Percentiles rank a stretch among this genome's conserved stretches.
Conservation (phyloP, 2,888 invertebrate genomes). For the Coleophora flavipennella region DNA sequence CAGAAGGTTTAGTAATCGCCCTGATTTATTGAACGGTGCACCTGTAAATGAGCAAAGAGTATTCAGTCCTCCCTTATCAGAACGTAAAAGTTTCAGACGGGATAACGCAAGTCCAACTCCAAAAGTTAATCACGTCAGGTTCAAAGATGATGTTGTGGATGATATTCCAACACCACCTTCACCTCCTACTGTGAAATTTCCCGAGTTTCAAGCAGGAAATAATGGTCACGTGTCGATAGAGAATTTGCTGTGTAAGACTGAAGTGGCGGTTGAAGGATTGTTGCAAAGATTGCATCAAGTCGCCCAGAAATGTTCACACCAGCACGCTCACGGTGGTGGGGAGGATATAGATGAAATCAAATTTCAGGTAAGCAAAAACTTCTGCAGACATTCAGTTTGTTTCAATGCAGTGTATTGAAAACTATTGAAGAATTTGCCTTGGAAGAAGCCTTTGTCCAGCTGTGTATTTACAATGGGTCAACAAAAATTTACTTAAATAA, state of each 20-base stretch:
- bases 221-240: constrained; percentile 75
- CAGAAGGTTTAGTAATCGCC: constrained; percentile 58
- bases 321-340: constrained; percentile 83
- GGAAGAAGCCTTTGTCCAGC: too few species aligned
- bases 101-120: constrained; percentile 47
- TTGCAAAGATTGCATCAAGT: constrained; percentile 79
- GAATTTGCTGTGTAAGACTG: constrained; percentile 77
- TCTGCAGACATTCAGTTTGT: too few species aligned
- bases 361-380: constrained; percentile 73
- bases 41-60: constrained; percentile 43
- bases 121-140: constrained; percentile 60
- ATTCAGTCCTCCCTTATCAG: constrained; percentile 50
- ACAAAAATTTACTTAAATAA: too few species aligned
- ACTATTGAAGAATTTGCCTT: too few species aligned
- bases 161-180: constrained; percentile 64
- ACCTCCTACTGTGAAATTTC: constrained; percentile 54
- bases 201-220: constrained; percentile 51
- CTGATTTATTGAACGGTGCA: constrained; percentile 57
- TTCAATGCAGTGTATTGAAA: too few species aligned
- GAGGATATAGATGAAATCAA: constrained; percentile 82
- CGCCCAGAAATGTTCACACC: constrained; percentile 79
- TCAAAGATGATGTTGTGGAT: constrained; percentile 57
- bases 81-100: constrained; percentile 43
- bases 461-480: too few species aligned
- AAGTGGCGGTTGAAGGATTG: constrained; percentile 78